These are phyloP conservation scores for Bruchidius siliquastri DNA, from an alignment of 2,888 invertebrate genomes.

Conservation along the genomic window DNA sequence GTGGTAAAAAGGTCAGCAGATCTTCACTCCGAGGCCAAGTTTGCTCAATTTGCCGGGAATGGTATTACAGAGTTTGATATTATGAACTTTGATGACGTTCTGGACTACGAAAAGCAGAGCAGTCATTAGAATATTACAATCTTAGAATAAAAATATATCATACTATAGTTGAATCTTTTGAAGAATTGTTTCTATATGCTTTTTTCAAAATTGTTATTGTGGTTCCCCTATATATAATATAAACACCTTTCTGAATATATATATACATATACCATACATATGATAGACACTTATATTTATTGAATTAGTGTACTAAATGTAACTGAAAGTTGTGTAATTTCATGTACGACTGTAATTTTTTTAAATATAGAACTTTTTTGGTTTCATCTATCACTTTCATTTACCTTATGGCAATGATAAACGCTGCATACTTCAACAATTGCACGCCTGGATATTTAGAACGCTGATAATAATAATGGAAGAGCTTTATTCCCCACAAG, in stretches of 20 bases:
- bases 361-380: neutral
- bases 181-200: neutral
- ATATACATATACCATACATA: neutral
- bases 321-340: neutral
- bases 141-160: constrained; percentile 10
- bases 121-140: constrained; percentile 15
- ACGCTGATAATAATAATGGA: no score
- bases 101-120: constrained; percentile 48
- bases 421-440: no score
- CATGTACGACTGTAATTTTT: neutral
- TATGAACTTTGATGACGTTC: constrained; percentile 62
- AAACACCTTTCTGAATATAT: neutral
- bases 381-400: neutral
- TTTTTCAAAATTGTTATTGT: neutral
- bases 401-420: no score
- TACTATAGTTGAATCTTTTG: constrained; percentile 5
- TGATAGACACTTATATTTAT: neutral
- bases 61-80: constrained; percentile 71
- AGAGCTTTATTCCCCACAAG: no score
- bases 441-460: no score
- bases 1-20: constrained; percentile 45
- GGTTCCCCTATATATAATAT: neutral
- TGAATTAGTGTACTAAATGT: neutral
- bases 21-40: constrained; percentile 53
- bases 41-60: constrained; percentile 73